Percentiles rank a stretch among this genome's conserved stretches.
phyloP scores from a whole-genome alignment of 2,888 invertebrate genomes.

The Hypomecis punctinalis region DNA sequence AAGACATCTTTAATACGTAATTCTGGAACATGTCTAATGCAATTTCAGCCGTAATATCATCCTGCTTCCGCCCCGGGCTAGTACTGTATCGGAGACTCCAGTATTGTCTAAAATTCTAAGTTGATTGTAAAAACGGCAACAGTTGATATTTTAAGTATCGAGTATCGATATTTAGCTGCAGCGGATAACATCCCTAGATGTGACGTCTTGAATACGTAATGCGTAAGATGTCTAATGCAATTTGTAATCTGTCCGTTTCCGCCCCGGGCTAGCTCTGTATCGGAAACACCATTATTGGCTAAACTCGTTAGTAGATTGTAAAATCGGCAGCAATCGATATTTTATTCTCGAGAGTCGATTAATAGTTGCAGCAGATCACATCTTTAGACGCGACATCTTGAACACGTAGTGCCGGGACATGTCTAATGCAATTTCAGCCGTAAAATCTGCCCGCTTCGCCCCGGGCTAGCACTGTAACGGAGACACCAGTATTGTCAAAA shows the following conservation, averaged over 20 bases:
- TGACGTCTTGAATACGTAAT: too few species aligned
- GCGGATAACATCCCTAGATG: too few species aligned
- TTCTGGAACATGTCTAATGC: slow-evolving; percentile 42
- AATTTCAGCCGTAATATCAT: slow-evolving; percentile 41
- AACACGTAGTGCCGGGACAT: slow-evolving; percentile 42
- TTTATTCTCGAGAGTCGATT: too few species aligned
- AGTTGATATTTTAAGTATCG: too few species aligned
- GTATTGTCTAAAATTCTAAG: slow-evolving; percentile 25
- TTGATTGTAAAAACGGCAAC: too few species aligned
- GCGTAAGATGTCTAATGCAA: too few species aligned
- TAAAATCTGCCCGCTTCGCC: slow-evolving; percentile 33
- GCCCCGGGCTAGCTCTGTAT: slow-evolving; percentile 14
- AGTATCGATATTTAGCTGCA: too few species aligned
- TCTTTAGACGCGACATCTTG: slow-evolving; percentile 12
- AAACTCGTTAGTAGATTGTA: too few species aligned
- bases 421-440: slow-evolving; percentile 42
- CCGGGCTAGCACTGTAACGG: slow-evolving; percentile 15
- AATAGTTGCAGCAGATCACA: too few species aligned
- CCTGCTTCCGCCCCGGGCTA: slow-evolving; percentile 13
- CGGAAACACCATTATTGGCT: background rate
- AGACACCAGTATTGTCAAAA: too few species aligned
- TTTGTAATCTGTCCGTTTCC: slow-evolving; percentile 27
- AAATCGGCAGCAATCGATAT: too few species aligned
- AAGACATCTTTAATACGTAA: slow-evolving; percentile 37
- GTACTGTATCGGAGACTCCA: slow-evolving; percentile 16